Percentiles rank a stretch among this genome's conserved stretches.
Conservation (phyloP, 2,888 invertebrate genomes). For the Leptinotarsa rubiginosa region DNA sequence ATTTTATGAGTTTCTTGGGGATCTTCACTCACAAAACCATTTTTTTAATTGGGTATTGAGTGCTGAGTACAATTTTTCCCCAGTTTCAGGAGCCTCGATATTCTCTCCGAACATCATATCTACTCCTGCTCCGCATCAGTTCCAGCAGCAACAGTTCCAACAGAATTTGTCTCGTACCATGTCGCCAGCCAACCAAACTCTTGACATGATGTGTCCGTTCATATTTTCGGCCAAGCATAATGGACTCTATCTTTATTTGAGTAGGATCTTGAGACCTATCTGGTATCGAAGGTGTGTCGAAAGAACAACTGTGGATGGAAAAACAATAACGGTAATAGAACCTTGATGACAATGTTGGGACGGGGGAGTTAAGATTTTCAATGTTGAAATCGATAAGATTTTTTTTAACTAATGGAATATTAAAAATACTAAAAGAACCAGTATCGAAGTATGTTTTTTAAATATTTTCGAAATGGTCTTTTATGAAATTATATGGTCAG, state of each 20-base stretch:
- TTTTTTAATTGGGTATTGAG: too few species aligned
- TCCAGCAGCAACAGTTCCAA: conserved; percentile 45
- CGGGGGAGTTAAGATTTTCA: too few species aligned
- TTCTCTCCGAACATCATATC: conserved; percentile 64
- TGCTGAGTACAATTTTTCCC: background rate
- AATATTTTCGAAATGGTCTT: too few species aligned
- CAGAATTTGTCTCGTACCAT: conserved; percentile 47
- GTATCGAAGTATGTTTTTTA: too few species aligned
- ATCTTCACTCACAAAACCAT: too few species aligned
- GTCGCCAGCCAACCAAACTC: conserved; percentile 43
- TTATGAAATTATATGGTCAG: too few species aligned
- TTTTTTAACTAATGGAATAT: too few species aligned
- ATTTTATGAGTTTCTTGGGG: too few species aligned
- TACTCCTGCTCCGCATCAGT: conserved; percentile 58
- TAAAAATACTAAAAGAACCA: too few species aligned
- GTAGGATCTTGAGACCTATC: conserved; percentile 87
- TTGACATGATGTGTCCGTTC: conserved; percentile 54
- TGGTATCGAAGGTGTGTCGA: conserved; percentile 87
- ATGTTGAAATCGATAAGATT: too few species aligned
- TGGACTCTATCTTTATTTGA: conserved; percentile 91
- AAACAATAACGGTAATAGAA: conserved; percentile 71
- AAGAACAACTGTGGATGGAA: conserved; percentile 68
- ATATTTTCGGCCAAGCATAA: conserved; percentile 87
- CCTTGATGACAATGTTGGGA: too few species aligned
- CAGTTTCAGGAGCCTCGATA: conserved; percentile 51